These are phyloP conservation scores for Melanostoma scalare DNA, from an alignment of 2,888 invertebrate species.

Conservation along the genomic window DNA sequence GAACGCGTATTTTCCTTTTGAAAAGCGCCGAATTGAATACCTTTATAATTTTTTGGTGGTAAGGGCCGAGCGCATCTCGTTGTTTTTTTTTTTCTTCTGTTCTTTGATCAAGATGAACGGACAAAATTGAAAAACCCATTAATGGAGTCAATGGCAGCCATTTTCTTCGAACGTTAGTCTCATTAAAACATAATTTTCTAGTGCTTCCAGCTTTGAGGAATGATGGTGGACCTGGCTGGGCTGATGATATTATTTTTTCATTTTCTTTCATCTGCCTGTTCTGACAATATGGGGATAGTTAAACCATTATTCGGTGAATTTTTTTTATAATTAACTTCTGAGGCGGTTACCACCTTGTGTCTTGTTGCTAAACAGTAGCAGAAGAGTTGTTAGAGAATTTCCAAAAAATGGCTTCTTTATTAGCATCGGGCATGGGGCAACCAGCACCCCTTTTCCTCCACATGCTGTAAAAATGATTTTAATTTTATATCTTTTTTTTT, in stretches of 20 bases:
- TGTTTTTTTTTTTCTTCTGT: neutral
- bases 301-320: conserved; percentile 50
- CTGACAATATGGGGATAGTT: conserved; percentile 13
- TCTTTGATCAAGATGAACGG: conserved; percentile 38
- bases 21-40: conserved; percentile 61
- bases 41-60: conserved; percentile 48
- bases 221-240: conserved; percentile 4
- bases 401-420: conserved; percentile 49
- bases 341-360: conserved; percentile 34
- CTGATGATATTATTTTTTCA: conserved; percentile 1
- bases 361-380: conserved; percentile 42
- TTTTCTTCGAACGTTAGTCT: conserved; percentile 45
- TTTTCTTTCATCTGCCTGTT: neutral
- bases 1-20: conserved; percentile 38
- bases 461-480: conserved; percentile 25
- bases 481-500: conserved; percentile 49
- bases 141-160: conserved; percentile 50
- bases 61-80: conserved; percentile 29
- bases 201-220: conserved; percentile 26
- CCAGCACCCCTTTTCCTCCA: neutral
- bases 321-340: conserved; percentile 46
- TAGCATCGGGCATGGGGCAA: conserved; percentile 1
- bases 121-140: conserved; percentile 30
- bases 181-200: conserved; percentile 61
- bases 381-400: conserved; percentile 54